Percentiles rank a stretch among this genome's conserved stretches.
Conservation (phyloP, 1,140 invertebrate species). For the Polyergus mexicanus region DNA sequence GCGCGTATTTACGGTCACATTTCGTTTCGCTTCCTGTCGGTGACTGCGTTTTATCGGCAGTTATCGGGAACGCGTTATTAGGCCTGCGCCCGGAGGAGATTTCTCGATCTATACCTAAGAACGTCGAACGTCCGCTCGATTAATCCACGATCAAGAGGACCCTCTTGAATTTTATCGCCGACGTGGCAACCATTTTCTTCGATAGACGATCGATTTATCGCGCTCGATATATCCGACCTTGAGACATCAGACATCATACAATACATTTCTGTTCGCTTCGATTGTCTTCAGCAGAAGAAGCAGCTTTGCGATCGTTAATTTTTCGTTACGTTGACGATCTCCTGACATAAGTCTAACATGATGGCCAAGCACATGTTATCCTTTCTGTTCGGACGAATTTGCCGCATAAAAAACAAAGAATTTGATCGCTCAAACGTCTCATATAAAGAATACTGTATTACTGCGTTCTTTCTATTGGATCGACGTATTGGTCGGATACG, state of each 20-base stretch:
- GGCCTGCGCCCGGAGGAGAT: not conserved
- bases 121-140: constrained; percentile 24
- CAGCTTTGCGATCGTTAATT: not conserved
- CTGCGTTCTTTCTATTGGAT: not conserved
- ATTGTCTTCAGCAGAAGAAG: not conserved
- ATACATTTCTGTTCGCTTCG: not conserved
- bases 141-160: constrained; percentile 30
- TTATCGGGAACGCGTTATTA: constrained; percentile 43
- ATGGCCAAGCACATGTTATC: not conserved
- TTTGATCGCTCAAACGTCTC: not conserved
- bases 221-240: not conserved
- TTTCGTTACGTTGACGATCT: not conserved
- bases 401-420: not conserved
- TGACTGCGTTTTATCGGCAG: constrained; percentile 32
- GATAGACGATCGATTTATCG: constrained; percentile 14
- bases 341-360: not conserved
- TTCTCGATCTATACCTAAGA: not conserved
- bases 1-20: constrained; percentile 33
- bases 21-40: constrained; percentile 44
- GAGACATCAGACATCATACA: not conserved
- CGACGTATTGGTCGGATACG: not conserved
- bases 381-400: not conserved
- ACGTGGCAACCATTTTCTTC: not conserved
- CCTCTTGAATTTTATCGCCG: constrained; percentile 7
- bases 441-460: not conserved